These are phyloP conservation scores for Caenorhabditis latens DNA, from an alignment of 1,140 invertebrate species.

Conservation along the genomic window DNA sequence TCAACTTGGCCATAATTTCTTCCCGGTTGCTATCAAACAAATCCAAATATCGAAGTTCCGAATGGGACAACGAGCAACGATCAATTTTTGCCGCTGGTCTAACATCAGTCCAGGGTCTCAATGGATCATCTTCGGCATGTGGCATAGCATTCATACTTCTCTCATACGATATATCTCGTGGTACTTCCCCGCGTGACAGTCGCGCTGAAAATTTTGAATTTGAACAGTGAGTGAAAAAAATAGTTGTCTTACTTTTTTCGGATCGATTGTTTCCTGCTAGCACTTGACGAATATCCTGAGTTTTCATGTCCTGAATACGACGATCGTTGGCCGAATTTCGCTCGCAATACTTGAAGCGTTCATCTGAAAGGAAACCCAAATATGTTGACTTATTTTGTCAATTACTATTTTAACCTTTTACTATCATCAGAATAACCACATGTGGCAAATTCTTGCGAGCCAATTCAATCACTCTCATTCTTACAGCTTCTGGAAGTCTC, in stretches of 20 bases:
- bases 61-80: not conserved
- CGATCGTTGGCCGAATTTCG: constrained; percentile 47
- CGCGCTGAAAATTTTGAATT: not conserved
- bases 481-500: constrained; percentile 54
- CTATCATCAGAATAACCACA: constrained; percentile 58
- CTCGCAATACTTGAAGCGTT: constrained; percentile 37
- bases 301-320: constrained; percentile 46
- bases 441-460: constrained; percentile 49
- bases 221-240: not conserved
- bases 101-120: constrained; percentile 10
- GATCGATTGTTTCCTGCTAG: constrained; percentile 35
- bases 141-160: not conserved
- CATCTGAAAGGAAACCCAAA: not conserved
- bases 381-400: not conserved
- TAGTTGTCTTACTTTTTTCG: not conserved
- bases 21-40: constrained; percentile 33
- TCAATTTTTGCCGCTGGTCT: constrained; percentile 12
- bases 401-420: constrained; percentile 53
- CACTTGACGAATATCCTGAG: constrained; percentile 36
- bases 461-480: constrained; percentile 54
- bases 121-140: not conserved
- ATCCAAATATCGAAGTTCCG: constrained; percentile 17
- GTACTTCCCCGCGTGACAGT: not conserved
- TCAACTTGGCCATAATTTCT: constrained; percentile 38
- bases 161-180: not conserved